phyloP scores from a whole-genome alignment of 2,888 invertebrate species.

The Helicoverpa assulta region DNA sequence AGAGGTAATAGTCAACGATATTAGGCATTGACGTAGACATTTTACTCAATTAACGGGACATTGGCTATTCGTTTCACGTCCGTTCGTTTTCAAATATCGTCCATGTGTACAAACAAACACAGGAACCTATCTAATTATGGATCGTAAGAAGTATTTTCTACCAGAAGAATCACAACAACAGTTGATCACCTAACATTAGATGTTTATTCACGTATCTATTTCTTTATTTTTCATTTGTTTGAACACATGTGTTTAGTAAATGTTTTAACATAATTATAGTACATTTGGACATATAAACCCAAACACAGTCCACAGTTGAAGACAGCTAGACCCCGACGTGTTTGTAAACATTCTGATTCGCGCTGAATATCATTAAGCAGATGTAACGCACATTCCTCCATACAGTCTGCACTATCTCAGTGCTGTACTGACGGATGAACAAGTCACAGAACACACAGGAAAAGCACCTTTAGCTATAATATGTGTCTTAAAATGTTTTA shows the following conservation, averaged over 20 bases:
- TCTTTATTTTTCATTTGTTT: too few species aligned
- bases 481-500: background rate
- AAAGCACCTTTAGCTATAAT: too few species aligned
- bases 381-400: slow-evolving; percentile 2
- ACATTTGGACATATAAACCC: background rate
- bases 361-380: slow-evolving; percentile 24
- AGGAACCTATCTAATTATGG: background rate
- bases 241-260: too few species aligned
- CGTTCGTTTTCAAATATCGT: background rate
- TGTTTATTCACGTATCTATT: too few species aligned
- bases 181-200: too few species aligned
- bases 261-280: too few species aligned
- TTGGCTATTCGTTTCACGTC: background rate
- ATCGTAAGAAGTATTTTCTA: background rate
- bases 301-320: slow-evolving; percentile 13
- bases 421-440: background rate
- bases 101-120: background rate
- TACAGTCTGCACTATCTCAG: slow-evolving; percentile 1
- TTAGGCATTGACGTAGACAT: background rate
- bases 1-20: background rate
- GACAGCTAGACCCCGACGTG: slow-evolving; percentile 20
- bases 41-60: background rate
- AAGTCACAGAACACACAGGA: background rate
- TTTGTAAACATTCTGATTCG: slow-evolving; percentile 36
- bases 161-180: background rate